Conservation (phyloP, 2,888 invertebrate species). For the Trachelus tabidus region DNA sequence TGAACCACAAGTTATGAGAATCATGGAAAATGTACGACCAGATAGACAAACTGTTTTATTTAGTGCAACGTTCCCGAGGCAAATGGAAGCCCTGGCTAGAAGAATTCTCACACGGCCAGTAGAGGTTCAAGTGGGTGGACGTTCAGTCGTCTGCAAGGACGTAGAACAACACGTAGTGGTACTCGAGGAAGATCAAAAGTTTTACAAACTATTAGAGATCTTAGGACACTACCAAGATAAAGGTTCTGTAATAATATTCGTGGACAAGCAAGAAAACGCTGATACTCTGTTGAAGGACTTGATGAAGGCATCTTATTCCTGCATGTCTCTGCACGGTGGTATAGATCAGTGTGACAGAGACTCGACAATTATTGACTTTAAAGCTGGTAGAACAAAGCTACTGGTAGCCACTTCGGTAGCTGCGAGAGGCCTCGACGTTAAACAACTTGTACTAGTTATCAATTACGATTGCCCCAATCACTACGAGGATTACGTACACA, state of each 20-base stretch:
- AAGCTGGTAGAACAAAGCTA: conserved; percentile 91
- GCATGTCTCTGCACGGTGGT: conserved; percentile 97
- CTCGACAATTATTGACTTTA: conserved; percentile 97
- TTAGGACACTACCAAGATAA: conserved; percentile 93
- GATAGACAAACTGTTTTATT: conserved; percentile 99
- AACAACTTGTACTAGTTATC: conserved; percentile 95
- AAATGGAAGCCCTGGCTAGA: conserved; percentile 98
- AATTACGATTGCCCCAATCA: conserved; percentile 99
- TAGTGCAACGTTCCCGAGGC: conserved; percentile 98
- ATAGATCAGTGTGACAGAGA: conserved; percentile 99
- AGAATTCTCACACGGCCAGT: conserved; percentile 94
- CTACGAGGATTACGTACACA: conserved; percentile 99
- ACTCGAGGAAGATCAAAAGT: conserved; percentile 96
- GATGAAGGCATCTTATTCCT: conserved; percentile 96
- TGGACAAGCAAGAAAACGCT: conserved; percentile 98
- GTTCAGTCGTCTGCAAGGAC: conserved; percentile 97
- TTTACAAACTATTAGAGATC: conserved; percentile 96
- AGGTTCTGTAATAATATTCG: conserved; percentile 96
- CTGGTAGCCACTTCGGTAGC: conserved; percentile 98
- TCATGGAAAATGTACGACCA: conserved; percentile 96
- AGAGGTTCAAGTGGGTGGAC: conserved; percentile 96
- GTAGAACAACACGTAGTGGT: conserved; percentile 96
- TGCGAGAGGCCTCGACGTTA: conserved; percentile 98
- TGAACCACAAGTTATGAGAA: conserved; percentile 98
- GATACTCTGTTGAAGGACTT: conserved; percentile 93